Conservation (phyloP, 2,113 vertebrate species). For the Uria aalge region DNA sequence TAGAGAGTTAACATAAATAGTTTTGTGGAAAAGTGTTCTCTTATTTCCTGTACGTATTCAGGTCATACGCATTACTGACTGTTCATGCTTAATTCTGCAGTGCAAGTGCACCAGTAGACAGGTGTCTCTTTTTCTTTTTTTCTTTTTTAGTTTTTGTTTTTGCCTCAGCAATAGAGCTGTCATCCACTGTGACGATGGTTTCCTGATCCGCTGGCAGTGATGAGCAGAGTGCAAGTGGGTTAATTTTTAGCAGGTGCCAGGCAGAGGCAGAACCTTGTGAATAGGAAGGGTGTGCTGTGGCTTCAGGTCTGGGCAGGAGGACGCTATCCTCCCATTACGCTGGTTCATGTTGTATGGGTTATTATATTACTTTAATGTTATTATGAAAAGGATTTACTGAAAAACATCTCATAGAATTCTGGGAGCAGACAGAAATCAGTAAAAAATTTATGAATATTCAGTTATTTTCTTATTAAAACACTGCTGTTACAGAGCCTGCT, state of each 20-base stretch:
- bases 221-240: background rate
- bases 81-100: background rate
- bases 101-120: background rate
- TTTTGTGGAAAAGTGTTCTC: background rate
- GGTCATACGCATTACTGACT: background rate
- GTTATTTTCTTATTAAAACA: background rate
- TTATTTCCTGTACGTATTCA: background rate
- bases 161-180: background rate
- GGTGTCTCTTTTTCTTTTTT: background rate
- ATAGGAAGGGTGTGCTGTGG: background rate
- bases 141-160: background rate
- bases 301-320: background rate
- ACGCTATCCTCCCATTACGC: background rate
- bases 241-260: background rate
- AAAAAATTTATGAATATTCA: background rate
- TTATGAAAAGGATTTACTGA: background rate
- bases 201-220: fast-evolving
- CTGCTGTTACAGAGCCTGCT: background rate
- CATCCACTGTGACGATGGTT: background rate
- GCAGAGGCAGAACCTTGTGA: background rate
- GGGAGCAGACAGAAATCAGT: background rate
- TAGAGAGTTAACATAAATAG: background rate
- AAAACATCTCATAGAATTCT: background rate
- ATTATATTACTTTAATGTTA: background rate
- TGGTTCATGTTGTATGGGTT: background rate